Percentiles rank a stretch among this genome's conserved stretches.
phyloP scores from a whole-genome alignment of 30 jellyfish, hydroid and myxozoan species.

The Sanderia malayensis region DNA sequence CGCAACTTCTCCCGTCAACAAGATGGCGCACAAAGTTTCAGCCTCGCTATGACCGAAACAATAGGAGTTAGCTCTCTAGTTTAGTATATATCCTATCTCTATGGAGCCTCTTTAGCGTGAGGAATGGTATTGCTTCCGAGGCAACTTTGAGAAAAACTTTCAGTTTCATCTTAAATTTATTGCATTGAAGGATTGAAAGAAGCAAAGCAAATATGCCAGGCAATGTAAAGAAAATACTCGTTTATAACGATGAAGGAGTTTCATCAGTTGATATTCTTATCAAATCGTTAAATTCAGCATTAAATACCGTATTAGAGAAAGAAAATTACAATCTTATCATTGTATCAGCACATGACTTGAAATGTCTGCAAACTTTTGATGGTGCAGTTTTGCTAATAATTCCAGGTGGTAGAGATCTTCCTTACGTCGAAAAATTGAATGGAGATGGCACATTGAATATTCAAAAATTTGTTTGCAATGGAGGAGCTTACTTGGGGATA shows the following conservation, averaged over 20 bases:
- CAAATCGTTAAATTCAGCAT: constrained; percentile 22
- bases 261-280: constrained; percentile 40
- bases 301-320: neutral
- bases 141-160: too few species aligned
- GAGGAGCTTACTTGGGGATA: constrained; percentile 84
- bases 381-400: constrained; percentile 41
- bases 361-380: constrained; percentile 15
- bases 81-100: too few species aligned
- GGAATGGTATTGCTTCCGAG: too few species aligned
- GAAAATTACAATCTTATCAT: neutral
- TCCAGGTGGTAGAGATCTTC: constrained; percentile 94
- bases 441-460: constrained; percentile 43
- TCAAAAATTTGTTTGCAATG: constrained; percentile 27
- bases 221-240: constrained; percentile 3
- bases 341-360: constrained; percentile 26
- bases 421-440: constrained; percentile 53
- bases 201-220: constrained; percentile 19
- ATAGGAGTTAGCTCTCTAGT: too few species aligned
- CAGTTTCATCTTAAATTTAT: too few species aligned
- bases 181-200: too few species aligned
- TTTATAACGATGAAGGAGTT: constrained; percentile 71
- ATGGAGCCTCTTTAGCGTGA: too few species aligned
- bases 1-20: too few species aligned
- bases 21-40: too few species aligned
- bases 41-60: too few species aligned